Evolutionary conservation across 2,888 invertebrate species (phyloP).

Genomic region (Lasius fuliginosus): DNA sequence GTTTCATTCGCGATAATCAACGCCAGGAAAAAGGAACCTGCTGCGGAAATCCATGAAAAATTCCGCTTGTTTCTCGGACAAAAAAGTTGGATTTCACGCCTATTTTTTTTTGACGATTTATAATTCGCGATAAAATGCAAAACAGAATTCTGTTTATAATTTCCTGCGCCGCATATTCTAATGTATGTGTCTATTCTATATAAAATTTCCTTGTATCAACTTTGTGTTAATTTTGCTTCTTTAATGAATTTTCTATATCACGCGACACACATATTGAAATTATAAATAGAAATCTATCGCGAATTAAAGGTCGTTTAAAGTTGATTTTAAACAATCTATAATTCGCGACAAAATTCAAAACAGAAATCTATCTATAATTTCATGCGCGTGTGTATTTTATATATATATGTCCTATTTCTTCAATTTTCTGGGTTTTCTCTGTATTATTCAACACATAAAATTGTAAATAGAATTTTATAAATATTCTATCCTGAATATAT

Average conservation of each 20-base stretch:
- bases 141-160: background rate
- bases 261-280: background rate
- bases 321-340: background rate
- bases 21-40: slow-evolving; percentile 18
- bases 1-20: slow-evolving; percentile 64
- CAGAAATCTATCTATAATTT: background rate
- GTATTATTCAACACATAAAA: background rate
- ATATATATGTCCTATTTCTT: background rate
- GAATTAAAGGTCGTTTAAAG: background rate
- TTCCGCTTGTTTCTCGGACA: background rate
- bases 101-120: background rate
- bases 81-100: background rate
- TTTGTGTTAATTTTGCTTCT: background rate
- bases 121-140: background rate
- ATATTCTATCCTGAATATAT: background rate
- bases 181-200: background rate
- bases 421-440: background rate
- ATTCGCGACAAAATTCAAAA: background rate
- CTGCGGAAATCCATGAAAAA: slow-evolving; percentile 36
- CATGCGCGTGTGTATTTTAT: background rate
- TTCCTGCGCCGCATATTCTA: background rate
- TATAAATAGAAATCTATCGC: background rate
- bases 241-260: background rate
- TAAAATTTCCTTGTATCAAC: background rate
- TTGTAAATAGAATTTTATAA: slow-evolving; percentile 1